phyloP scores from a whole-genome alignment of 1,140 invertebrate genomes.

The Hirudo medicinalis region DNA sequence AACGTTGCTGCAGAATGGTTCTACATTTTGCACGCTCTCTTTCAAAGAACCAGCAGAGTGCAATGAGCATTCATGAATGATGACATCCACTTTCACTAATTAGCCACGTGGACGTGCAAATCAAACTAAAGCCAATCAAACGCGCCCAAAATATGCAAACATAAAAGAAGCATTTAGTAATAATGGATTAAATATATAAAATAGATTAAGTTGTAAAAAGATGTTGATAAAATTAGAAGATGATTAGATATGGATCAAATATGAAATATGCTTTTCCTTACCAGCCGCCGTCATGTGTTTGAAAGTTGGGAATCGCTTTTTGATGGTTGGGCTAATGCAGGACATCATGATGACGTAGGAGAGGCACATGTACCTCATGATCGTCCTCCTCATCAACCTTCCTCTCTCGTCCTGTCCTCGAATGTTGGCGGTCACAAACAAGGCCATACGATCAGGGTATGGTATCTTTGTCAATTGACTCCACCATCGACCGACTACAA shows the following conservation, averaged over 20 bases:
- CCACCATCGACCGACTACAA: conserved; percentile 69
- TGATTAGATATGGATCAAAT: background rate
- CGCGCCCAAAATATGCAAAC: no score
- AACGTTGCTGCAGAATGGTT: no score
- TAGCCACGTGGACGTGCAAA: no score
- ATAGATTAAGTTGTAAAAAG: no score
- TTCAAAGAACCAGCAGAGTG: no score
- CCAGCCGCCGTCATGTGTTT: conserved; percentile 72
- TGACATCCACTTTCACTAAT: no score
- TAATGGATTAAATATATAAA: no score
- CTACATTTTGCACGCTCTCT: no score
- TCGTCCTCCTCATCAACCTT: conserved; percentile 70
- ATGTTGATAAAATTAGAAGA: background rate
- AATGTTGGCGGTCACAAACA: conserved; percentile 68
- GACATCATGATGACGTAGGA: conserved; percentile 29
- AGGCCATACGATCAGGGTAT: conserved; percentile 75
- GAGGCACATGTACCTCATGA: conserved; percentile 50
- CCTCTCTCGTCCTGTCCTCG: conserved; percentile 73
- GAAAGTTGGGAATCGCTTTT: conserved; percentile 76
- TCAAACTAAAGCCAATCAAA: no score
- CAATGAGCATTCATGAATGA: no score
- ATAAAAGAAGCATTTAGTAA: no score
- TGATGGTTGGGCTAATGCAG: conserved; percentile 71
- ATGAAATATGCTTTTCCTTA: conserved; percentile 27
- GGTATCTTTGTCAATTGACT: conserved; percentile 46